Percentiles rank a stretch among this genome's conserved stretches.
Evolutionary conservation across 1,140 invertebrate species (phyloP).

Genomic region (Oncopodura yosiiana): DNA sequence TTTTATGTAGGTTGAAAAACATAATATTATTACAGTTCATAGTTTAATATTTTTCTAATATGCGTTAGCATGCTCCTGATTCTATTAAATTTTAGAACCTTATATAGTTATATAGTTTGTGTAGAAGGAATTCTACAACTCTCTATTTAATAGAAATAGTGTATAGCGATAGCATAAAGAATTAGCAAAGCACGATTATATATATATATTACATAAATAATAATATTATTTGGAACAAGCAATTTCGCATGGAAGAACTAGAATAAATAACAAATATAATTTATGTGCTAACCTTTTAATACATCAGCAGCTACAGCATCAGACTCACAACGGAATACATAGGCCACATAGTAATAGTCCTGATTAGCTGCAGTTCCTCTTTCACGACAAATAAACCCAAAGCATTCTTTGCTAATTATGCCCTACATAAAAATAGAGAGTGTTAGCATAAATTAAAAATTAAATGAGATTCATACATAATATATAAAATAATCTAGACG

Average conservation of each 20-base stretch:
- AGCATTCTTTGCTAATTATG: constrained; percentile 66
- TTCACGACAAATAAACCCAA: constrained; percentile 84
- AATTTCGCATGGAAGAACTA: not conserved
- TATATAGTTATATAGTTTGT: too few species aligned
- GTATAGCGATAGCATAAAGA: too few species aligned
- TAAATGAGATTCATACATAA: not conserved
- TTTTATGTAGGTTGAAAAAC: too few species aligned
- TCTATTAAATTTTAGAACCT: too few species aligned
- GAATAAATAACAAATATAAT: not conserved
- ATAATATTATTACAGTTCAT: too few species aligned
- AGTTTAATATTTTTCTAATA: too few species aligned
- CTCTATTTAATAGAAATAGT: too few species aligned
- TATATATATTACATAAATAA: not conserved
- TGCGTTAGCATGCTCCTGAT: too few species aligned
- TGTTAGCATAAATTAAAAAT: constrained; percentile 1
- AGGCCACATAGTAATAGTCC: constrained; percentile 10
- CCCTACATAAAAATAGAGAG: constrained; percentile 48
- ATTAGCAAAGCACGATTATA: not conserved
- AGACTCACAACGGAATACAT: constrained; percentile 56
- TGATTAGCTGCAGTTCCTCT: constrained; percentile 69
- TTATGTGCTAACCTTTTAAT: constrained; percentile 51
- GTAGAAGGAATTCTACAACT: too few species aligned
- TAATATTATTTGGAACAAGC: not conserved
- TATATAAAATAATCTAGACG: not conserved
- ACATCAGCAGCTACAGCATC: constrained; percentile 67